Evolutionary conservation across 2,888 invertebrate species (phyloP).

Genomic region (Fissipunctia ypsillon): DNA sequence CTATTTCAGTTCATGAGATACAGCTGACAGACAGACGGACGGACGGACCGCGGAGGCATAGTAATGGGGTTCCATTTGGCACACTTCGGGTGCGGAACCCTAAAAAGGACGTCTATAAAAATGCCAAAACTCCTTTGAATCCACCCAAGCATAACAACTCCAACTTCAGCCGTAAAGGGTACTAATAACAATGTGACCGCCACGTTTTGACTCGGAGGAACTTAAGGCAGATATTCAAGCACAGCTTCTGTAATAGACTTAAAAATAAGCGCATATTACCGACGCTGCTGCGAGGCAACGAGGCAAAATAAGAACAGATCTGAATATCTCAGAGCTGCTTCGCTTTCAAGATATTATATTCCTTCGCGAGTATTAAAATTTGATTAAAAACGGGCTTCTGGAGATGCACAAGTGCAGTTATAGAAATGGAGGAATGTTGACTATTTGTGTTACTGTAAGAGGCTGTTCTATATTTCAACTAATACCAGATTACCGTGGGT

Average conservation of each 20-base stretch:
- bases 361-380: constrained; percentile 54
- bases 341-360: constrained; percentile 57
- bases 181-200: constrained; percentile 49
- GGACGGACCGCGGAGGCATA: too few species aligned
- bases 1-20: too few species aligned
- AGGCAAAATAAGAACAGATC: constrained; percentile 58
- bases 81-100: too few species aligned
- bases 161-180: constrained; percentile 27
- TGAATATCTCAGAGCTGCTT: constrained; percentile 37
- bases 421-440: constrained; percentile 10
- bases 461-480: neutral
- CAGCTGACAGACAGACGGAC: too few species aligned
- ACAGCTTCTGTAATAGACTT: constrained; percentile 59
- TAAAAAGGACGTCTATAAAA: neutral
- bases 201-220: constrained; percentile 33
- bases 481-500: neutral
- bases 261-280: constrained; percentile 65
- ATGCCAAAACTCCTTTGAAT: neutral
- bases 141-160: constrained; percentile 12
- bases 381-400: constrained; percentile 59
- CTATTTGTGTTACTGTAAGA: neutral
- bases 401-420: constrained; percentile 32
- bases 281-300: constrained; percentile 52
- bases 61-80: too few species aligned
- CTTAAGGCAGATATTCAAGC: constrained; percentile 59